Evolutionary conservation across 2,113 vertebrate species (phyloP).

Genomic region (Gobius niger): DNA sequence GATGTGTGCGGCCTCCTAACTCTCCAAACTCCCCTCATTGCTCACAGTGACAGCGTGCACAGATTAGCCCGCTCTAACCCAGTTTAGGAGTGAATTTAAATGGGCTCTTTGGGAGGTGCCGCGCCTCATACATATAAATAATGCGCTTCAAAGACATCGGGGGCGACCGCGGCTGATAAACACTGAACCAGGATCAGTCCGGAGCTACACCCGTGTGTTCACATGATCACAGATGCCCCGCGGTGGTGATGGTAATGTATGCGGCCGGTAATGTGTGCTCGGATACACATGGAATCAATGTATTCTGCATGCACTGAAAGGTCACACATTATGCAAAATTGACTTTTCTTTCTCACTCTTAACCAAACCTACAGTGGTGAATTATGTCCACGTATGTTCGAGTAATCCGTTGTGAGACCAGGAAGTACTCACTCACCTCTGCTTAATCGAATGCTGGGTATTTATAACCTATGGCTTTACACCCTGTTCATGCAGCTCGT

Average conservation of each 20-base stretch:
- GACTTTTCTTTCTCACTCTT: background rate
- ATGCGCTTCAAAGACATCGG: slow-evolving; percentile 31
- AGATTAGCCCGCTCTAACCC: slow-evolving; percentile 38
- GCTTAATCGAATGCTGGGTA: too few species aligned
- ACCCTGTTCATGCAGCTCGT: too few species aligned
- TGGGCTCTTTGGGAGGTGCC: slow-evolving; percentile 41
- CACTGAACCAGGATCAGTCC: background rate
- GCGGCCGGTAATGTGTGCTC: slow-evolving; percentile 13
- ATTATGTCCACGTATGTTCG: too few species aligned
- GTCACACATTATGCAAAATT: background rate
- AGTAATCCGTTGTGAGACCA: too few species aligned
- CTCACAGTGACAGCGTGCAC: slow-evolving; percentile 39
- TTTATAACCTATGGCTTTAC: too few species aligned
- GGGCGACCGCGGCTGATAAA: slow-evolving; percentile 2
- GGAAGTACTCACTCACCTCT: too few species aligned
- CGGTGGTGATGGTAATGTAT: slow-evolving; percentile 37
- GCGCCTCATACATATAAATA: slow-evolving; percentile 47
- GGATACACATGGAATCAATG: background rate
- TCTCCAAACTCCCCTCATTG: slow-evolving; percentile 33
- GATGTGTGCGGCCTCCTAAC: slow-evolving; percentile 28
- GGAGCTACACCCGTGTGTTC: slow-evolving; percentile 25
- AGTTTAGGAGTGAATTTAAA: slow-evolving; percentile 35
- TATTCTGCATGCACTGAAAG: background rate
- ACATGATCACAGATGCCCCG: slow-evolving; percentile 29
- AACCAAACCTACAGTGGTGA: background rate